A percentile compares a stretch with the other conserved stretches of the same genome.
Conservation (phyloP, 2,797 vertebrate species). For the Threskiornis aethiopicus region DNA sequence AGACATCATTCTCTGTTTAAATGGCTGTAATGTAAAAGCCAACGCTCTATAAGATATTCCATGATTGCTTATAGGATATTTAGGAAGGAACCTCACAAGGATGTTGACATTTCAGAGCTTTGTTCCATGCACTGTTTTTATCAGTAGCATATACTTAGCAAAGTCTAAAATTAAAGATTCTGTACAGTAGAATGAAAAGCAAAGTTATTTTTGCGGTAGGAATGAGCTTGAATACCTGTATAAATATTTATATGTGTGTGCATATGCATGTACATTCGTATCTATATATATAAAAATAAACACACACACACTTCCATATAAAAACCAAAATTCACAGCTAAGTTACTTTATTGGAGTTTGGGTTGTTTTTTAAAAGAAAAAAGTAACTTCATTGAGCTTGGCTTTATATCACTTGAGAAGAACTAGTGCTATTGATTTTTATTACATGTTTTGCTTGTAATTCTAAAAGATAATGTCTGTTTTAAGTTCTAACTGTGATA, state of each 20-base stretch:
- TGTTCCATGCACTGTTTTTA: background rate
- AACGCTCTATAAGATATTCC: background rate
- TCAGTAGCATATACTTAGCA: background rate
- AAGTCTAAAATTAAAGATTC: background rate
- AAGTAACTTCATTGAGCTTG: background rate
- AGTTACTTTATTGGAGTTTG: background rate
- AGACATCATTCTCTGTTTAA: background rate
- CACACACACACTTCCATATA: background rate
- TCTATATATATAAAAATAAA: background rate
- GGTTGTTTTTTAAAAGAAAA: background rate
- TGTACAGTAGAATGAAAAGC: background rate
- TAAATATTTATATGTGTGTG: background rate
- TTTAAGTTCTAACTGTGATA: background rate
- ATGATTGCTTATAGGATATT: background rate
- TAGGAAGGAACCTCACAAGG: background rate
- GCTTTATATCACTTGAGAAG: background rate
- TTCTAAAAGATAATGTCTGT: background rate
- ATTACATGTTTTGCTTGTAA: background rate
- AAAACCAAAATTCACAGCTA: background rate
- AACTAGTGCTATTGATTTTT: background rate
- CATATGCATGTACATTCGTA: background rate
- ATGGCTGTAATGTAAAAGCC: background rate
- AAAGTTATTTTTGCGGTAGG: background rate
- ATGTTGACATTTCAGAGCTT: background rate
- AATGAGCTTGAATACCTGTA: background rate